phyloP scores from a whole-genome alignment of 2,113 vertebrate species.

The Leptocoma aspasia region DNA sequence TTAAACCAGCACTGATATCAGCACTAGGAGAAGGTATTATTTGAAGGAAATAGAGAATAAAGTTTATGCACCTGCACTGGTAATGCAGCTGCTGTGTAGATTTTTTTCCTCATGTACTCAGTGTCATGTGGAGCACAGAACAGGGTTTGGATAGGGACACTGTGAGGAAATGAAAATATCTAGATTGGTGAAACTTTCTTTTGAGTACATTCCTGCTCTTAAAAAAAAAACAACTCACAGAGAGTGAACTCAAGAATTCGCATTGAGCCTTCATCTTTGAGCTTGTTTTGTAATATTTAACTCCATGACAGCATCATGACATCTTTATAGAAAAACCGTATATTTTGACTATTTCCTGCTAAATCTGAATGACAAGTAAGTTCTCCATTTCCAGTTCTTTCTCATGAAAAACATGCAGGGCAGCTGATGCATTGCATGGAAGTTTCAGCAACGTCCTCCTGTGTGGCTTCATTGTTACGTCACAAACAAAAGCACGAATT shows the following conservation, averaged over 20 bases:
- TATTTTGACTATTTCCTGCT: neutral
- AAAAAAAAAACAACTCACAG: neutral
- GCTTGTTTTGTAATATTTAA: neutral
- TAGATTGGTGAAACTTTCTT: neutral
- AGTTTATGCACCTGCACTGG: neutral
- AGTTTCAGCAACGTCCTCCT: neutral
- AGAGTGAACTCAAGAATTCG: neutral
- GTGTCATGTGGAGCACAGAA: neutral
- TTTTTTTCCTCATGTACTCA: neutral
- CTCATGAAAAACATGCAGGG: neutral
- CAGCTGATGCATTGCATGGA: neutral
- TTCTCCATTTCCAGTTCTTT: neutral
- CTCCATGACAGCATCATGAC: neutral
- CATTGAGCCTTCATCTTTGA: neutral
- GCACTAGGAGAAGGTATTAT: neutral
- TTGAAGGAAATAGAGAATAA: neutral
- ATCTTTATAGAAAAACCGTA: neutral
- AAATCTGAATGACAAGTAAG: neutral
- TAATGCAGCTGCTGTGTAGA: neutral
- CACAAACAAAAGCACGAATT: neutral
- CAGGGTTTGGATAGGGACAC: neutral
- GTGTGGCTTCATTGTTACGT: accelerated
- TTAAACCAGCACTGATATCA: neutral
- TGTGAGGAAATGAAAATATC: neutral
- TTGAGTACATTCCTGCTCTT: neutral